Evolutionary conservation across 2,797 vertebrate species (phyloP).

Genomic region (Otolemur crassicaudatus): DNA sequence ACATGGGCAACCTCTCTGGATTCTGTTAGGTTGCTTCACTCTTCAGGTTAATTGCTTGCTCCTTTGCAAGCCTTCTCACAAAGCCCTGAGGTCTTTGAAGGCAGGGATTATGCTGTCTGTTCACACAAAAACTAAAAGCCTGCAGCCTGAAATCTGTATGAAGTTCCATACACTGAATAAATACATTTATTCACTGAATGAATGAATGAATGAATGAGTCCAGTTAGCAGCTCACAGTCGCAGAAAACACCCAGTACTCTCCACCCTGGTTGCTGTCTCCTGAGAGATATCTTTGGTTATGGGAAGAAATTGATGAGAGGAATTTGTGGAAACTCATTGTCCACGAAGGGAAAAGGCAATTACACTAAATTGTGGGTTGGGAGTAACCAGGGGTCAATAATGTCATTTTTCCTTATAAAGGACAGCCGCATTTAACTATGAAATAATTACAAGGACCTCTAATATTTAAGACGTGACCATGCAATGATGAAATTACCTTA

Average conservation of each 20-base stretch:
- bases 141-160: neutral
- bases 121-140: neutral
- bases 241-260: neutral
- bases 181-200: neutral
- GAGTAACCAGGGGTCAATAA: constrained; percentile 10
- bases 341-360: neutral
- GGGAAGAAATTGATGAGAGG: neutral
- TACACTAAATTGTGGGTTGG: neutral
- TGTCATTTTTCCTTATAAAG: constrained; percentile 57
- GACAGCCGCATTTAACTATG: neutral
- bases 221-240: neutral
- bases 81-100: neutral
- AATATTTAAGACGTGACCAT: constrained; percentile 8
- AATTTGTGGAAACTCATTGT: neutral
- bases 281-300: neutral
- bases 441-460: constrained; percentile 47
- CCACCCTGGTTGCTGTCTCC: neutral
- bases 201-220: neutral
- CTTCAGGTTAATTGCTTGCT: neutral
- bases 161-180: neutral
- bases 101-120: neutral
- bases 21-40: neutral
- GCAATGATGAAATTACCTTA: constrained; percentile 25
- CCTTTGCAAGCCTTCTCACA: neutral
- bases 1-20: too few species aligned